A percentile compares a stretch with the other conserved stretches of the same genome.
These are phyloP conservation scores for Papilio polyxenes DNA, from an alignment of 1,140 invertebrate species.

Conservation along the genomic window DNA sequence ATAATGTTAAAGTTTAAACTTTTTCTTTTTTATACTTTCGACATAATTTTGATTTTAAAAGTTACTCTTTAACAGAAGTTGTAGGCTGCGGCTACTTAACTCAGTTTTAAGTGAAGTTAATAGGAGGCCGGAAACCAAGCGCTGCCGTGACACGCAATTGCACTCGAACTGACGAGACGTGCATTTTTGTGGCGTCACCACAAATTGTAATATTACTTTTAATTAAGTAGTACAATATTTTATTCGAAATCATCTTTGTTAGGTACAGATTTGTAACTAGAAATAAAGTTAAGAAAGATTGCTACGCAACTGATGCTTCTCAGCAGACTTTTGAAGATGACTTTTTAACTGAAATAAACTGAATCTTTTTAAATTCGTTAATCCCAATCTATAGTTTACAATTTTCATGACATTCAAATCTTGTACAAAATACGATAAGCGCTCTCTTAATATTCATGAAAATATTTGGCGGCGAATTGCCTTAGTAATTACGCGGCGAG, in stretches of 20 bases:
- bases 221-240: background rate
- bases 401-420: slow-evolving; percentile 16
- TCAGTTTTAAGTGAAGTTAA: slow-evolving; percentile 26
- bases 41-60: slow-evolving; percentile 28
- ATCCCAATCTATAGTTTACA: background rate
- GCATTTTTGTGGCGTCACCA: background rate
- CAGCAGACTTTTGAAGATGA: too few relatives aligned
- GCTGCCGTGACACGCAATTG: slow-evolving; percentile 5
- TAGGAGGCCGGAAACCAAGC: slow-evolving; percentile 4
- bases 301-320: too few relatives aligned
- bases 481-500: slow-evolving; percentile 39
- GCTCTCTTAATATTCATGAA: slow-evolving; percentile 39
- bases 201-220: background rate
- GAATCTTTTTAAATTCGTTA: background rate
- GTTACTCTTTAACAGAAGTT: slow-evolving; percentile 10
- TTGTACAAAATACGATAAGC: slow-evolving; percentile 36
- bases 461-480: slow-evolving; percentile 40
- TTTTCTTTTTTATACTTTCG: background rate
- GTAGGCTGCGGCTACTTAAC: background rate
- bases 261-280: background rate
- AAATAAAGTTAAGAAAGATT: background rate
- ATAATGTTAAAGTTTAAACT: background rate
- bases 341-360: background rate
- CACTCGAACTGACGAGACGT: slow-evolving; percentile 25
- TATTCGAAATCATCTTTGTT: background rate